Evolutionary conservation across 2,113 vertebrate species (phyloP).

Genomic region (Mormyrus iriodes): DNA sequence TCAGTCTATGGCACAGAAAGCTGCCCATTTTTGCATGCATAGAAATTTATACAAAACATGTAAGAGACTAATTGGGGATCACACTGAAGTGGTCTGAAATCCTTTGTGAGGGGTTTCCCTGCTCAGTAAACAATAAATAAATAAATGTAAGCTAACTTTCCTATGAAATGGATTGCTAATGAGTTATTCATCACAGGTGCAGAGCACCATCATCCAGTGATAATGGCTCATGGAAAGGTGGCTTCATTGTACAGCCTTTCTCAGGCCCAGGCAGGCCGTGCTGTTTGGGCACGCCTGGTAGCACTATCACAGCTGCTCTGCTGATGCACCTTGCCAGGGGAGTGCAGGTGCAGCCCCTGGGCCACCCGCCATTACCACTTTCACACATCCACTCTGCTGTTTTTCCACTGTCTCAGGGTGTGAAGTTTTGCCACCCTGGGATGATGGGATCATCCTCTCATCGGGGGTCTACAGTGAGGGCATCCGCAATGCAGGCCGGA

Average conservation of each 20-base stretch:
- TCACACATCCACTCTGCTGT: neutral
- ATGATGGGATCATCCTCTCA: neutral
- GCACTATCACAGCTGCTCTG: neutral
- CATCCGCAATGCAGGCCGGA: neutral
- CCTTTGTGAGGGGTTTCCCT: slow-evolving; percentile 31
- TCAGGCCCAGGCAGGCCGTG: neutral
- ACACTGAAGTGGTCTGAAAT: slow-evolving; percentile 24
- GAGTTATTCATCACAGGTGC: slow-evolving; percentile 26
- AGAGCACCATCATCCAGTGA: slow-evolving; percentile 34
- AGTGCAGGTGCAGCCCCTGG: slow-evolving; percentile 26
- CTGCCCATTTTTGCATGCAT: slow-evolving; percentile 22
- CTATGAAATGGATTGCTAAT: slow-evolving; percentile 34
- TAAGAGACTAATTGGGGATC: slow-evolving; percentile 12
- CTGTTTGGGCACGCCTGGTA: neutral
- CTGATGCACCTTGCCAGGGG: slow-evolving; percentile 15
- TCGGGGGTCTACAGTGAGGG: neutral
- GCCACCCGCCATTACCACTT: slow-evolving; percentile 18
- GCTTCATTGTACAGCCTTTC: neutral
- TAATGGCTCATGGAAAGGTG: slow-evolving; percentile 20
- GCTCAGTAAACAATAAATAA: slow-evolving; percentile 31
- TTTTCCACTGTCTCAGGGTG: neutral
- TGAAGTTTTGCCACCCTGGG: neutral
- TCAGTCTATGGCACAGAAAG: neutral
- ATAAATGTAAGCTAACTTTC: slow-evolving; percentile 37
- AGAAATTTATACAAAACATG: slow-evolving; percentile 4